Conservation (phyloP, 1,140 invertebrate species). For the Caenorhabditis remanei region DNA sequence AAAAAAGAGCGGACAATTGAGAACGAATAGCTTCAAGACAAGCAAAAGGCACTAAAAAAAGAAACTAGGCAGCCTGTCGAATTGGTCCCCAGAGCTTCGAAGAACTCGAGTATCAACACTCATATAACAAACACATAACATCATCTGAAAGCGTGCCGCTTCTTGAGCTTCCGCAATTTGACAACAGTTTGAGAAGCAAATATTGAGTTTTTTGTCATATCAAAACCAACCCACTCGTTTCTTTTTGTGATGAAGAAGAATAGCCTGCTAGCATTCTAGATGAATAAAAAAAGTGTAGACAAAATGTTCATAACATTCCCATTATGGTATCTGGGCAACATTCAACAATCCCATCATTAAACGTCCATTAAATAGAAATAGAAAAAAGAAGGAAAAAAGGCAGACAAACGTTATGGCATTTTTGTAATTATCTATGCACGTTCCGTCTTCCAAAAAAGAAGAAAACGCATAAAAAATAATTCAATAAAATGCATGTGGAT, state of each 20-base stretch:
- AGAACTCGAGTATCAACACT: constrained; percentile 55
- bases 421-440: constrained; percentile 40
- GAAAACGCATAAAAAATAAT: constrained; percentile 13
- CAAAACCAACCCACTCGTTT: not conserved
- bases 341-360: no score
- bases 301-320: no score
- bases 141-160: constrained; percentile 42
- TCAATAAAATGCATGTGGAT: constrained; percentile 28
- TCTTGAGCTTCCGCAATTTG: constrained; percentile 21
- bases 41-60: constrained; percentile 34
- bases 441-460: constrained; percentile 21
- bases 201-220: not conserved
- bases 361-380: no score
- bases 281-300: no score
- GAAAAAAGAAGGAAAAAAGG: constrained; percentile 14
- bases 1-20: constrained; percentile 32
- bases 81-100: constrained; percentile 12
- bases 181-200: constrained; percentile 11
- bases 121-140: constrained; percentile 53
- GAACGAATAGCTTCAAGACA: constrained; percentile 6
- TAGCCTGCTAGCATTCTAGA: not conserved
- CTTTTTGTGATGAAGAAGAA: not conserved
- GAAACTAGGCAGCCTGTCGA: constrained; percentile 40
- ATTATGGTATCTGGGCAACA: no score
- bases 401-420: not conserved